Evolutionary conservation across 2,113 vertebrate genomes (phyloP).

Genomic region (Nycticebus coucang): DNA sequence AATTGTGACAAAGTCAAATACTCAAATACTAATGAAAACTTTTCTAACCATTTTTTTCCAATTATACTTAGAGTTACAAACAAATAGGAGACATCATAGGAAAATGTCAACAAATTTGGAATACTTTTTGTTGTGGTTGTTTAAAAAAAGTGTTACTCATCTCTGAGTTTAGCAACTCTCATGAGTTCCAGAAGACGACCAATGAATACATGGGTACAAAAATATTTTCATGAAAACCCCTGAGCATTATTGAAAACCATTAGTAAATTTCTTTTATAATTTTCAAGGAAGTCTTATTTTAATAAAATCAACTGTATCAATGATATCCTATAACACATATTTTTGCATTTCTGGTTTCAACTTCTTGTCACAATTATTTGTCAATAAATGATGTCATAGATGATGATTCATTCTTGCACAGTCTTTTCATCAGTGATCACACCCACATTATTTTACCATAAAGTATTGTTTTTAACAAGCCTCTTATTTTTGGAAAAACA

Average conservation of each 20-base stretch:
- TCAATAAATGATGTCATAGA: background rate
- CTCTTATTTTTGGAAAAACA: background rate
- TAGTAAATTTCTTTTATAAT: background rate
- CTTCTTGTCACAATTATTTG: background rate
- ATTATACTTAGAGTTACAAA: background rate
- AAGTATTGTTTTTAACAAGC: background rate
- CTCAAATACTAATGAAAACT: background rate
- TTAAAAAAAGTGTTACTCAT: background rate
- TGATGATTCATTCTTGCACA: background rate
- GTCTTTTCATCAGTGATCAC: constrained; percentile 30
- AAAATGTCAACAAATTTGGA: constrained; percentile 8
- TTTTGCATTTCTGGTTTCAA: background rate
- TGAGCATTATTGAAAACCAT: background rate
- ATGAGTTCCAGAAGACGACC: background rate
- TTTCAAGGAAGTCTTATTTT: background rate
- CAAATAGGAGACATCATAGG: background rate
- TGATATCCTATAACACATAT: background rate
- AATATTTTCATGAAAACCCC: background rate
- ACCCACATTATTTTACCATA: constrained; percentile 37
- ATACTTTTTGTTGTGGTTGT: background rate
- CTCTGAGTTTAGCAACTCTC: background rate
- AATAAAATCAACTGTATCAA: constrained; percentile 1
- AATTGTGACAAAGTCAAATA: background rate
- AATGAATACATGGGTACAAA: background rate
- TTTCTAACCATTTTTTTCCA: background rate